Percentiles rank a stretch among this genome's conserved stretches.
Conservation (phyloP, 2,888 invertebrate species). For the Crocallis elinguaria region DNA sequence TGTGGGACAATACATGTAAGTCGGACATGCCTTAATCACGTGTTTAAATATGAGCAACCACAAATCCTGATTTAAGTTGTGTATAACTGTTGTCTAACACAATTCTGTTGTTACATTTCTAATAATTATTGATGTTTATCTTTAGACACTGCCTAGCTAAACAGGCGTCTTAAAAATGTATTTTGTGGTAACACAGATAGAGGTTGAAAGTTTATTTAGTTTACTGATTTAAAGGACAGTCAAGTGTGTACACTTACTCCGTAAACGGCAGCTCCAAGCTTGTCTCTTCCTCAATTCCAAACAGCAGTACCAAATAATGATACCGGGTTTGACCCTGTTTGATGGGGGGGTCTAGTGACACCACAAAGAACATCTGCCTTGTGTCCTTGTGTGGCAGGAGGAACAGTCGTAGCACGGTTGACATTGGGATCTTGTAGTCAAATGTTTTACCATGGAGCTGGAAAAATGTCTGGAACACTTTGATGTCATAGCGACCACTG, state of each 20-base stretch:
- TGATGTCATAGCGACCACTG: slow-evolving; percentile 98
- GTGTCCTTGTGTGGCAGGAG: slow-evolving; percentile 98
- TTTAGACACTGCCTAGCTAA: too few species aligned
- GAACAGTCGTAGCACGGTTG: slow-evolving; percentile 97
- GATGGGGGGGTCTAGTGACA: slow-evolving; percentile 99
- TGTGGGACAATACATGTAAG: slow-evolving; percentile 40
- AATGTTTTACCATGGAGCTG: slow-evolving; percentile 97
- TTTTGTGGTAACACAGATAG: too few species aligned
- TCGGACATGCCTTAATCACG: too few species aligned
- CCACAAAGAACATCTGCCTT: slow-evolving; percentile 99
- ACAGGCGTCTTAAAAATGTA: too few species aligned
- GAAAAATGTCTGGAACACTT: slow-evolving; percentile 91
- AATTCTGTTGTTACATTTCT: too few species aligned
- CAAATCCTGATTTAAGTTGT: too few species aligned
- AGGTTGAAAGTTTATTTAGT: too few species aligned
- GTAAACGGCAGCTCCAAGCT: slow-evolving; percentile 95
- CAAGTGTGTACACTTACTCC: slow-evolving; percentile 87
- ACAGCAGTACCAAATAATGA: slow-evolving; percentile 97
- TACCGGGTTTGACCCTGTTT: slow-evolving; percentile 99
- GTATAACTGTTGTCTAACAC: too few species aligned
- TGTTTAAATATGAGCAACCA: too few species aligned
- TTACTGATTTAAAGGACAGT: too few species aligned
- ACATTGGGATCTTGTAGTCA: slow-evolving; percentile 99
- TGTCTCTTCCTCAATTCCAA: slow-evolving; percentile 97
- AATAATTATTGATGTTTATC: too few species aligned